Evolutionary conservation across 2,113 vertebrate genomes (phyloP), one percentile per base, ranked within the genome.

Genomic region (Proteles cristata): DNA sequence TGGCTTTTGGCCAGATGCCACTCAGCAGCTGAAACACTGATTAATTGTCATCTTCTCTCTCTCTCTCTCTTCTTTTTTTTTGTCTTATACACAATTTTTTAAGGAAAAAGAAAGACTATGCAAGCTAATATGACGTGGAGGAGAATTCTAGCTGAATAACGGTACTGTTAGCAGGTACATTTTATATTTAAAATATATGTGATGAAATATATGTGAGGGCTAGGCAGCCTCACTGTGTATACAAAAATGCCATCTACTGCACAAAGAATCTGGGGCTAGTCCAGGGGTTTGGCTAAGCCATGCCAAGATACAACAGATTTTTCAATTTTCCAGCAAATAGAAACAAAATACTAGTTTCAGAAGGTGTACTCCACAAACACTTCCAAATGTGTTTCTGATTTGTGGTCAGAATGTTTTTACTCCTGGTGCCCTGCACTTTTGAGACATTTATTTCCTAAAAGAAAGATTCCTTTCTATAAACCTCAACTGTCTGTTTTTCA

Each of bases 401-500:
- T 99, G 98, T 97, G 99, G 98, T 98, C 98, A 99, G 99, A 99
- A 99, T 99, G 99, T 99, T 99, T 99, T 99, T 99, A 98, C 98
- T 99, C 98, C 98, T 99, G 93, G 97, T 99, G 98, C 98, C 98
- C 99, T 98, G 98, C 98, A 98, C 98, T 98, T 98, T 99, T 93
- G 97, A 99, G 98, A 98, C 98, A 98, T 98, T 98, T 99, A 98
- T 99, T 98, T 99, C 98, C 98, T 98, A 99, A 98, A 99, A 98
- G 97, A 98, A 98, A 98, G 98, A 99, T 99, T 99, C 98, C 97
- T 99, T 99, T 99, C 99, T 99, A 98, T 97, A 99, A 98, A 98
- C 98, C 98, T 99, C 99, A 99, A 99, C 99, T 99, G 99, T 99
- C 99, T 99, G 99, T 99, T 99, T 99, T 99, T 99, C 99, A 98